Conservation (phyloP, 2,113 vertebrate species). For the Oostethus manadensis region DNA sequence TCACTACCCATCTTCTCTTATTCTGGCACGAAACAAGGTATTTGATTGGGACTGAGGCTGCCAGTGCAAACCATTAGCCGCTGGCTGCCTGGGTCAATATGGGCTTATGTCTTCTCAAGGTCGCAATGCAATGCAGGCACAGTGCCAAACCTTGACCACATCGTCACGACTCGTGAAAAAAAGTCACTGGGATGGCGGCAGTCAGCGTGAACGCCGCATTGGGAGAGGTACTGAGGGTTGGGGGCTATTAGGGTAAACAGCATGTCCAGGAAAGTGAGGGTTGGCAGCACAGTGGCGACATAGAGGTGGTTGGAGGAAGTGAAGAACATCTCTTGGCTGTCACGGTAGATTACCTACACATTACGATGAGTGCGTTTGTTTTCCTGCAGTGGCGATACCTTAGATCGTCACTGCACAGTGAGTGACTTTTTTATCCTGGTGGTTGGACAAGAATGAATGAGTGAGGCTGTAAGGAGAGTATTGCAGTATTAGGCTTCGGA, state of each 20-base stretch:
- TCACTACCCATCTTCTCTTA: conserved; percentile 29
- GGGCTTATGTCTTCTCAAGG: conserved; percentile 56
- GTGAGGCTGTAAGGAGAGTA: conserved; percentile 14
- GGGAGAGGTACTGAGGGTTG: conserved; percentile 39
- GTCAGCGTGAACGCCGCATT: conserved; percentile 20
- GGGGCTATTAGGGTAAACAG: conserved; percentile 62
- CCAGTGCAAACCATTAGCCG: conserved; percentile 55
- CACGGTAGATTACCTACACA: conserved; percentile 20
- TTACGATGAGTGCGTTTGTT: conserved; percentile 24
- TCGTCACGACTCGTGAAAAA: conserved; percentile 57
- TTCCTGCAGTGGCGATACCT: conserved; percentile 8
- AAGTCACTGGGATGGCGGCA: conserved; percentile 32
- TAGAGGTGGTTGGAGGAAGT: conserved; percentile 37
- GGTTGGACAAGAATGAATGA: conserved; percentile 34
- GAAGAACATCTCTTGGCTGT: conserved; percentile 9
- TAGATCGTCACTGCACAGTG: neutral
- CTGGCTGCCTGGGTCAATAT: conserved; percentile 61
- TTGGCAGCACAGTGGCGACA: conserved; percentile 45
- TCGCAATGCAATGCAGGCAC: conserved; percentile 45
- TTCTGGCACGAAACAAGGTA: conserved; percentile 51
- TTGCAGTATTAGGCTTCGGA: conserved; percentile 53
- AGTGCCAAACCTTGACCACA: conserved; percentile 57
- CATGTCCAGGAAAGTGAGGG: conserved; percentile 57
- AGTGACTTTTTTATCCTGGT: conserved; percentile 30
- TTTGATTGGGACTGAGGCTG: conserved; percentile 61